phyloP scores from a whole-genome alignment of 2,797 vertebrate genomes.

The Leuciscus waleckii region DNA sequence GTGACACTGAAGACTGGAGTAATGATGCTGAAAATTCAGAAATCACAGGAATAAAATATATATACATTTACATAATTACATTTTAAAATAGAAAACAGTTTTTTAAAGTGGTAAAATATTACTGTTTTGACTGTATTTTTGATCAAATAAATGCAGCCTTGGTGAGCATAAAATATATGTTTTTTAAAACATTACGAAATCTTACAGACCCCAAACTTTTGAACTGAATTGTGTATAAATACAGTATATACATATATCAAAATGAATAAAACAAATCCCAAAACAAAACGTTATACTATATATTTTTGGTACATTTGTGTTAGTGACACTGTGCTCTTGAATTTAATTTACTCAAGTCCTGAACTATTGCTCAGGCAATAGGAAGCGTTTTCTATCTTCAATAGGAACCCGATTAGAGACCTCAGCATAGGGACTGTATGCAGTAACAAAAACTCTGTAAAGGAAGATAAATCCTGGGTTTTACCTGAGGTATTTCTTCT shows the following conservation, averaged over 20 bases:
- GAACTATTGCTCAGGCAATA: conserved; percentile 9
- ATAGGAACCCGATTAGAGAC: conserved; percentile 10
- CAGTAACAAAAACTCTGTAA: conserved; percentile 30
- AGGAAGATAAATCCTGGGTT: conserved; percentile 43
- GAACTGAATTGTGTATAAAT: neutral
- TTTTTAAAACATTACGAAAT: neutral
- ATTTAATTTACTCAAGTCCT: neutral
- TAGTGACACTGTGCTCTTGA: neutral
- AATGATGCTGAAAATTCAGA: neutral
- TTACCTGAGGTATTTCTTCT: conserved; percentile 45
- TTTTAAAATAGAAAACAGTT: neutral
- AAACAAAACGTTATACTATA: neutral
- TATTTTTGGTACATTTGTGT: neutral
- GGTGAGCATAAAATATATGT: neutral
- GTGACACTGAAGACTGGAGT: neutral
- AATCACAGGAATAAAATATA: too few species aligned
- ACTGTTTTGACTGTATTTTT: neutral
- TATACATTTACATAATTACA: neutral
- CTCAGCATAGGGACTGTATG: neutral
- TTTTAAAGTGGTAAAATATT: neutral
- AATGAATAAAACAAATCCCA: too few species aligned
- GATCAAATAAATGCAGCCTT: neutral
- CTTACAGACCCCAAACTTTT: neutral
- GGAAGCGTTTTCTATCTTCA: conserved; percentile 8
- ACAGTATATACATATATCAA: neutral